These are phyloP conservation scores for Sylvietta virens DNA, from an alignment of 2,113 vertebrate genomes.

Conservation along the genomic window DNA sequence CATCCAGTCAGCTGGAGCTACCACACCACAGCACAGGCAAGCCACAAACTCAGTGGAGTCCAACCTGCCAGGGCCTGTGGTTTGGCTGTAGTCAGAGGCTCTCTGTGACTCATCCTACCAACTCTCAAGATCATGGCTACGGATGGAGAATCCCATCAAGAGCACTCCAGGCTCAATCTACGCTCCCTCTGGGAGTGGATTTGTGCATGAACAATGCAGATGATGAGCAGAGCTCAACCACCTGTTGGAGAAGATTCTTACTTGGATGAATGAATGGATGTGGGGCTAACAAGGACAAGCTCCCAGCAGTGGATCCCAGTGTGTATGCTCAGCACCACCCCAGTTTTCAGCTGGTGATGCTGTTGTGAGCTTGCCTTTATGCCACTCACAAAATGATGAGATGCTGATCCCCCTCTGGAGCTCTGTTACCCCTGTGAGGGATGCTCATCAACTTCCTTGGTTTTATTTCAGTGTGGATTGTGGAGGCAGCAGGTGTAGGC, in stretches of 20 bases:
- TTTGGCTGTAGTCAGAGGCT: slow-evolving; percentile 6
- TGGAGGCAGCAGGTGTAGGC: neutral
- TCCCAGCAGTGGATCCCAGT: rapidly evolving
- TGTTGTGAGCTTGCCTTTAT: neutral
- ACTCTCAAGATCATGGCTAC: neutral
- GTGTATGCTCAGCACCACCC: rapidly evolving
- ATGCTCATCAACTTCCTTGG: neutral
- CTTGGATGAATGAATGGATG: rapidly evolving
- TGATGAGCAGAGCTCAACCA: neutral
- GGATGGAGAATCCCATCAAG: neutral
- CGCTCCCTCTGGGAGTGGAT: neutral
- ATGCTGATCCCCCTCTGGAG: neutral
- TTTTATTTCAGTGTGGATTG: neutral
- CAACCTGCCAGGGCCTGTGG: neutral
- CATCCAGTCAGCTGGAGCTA: neutral
- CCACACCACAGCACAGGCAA: neutral
- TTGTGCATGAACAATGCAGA: neutral
- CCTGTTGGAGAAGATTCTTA: neutral
- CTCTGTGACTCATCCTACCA: neutral
- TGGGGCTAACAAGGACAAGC: neutral
- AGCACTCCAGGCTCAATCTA: neutral
- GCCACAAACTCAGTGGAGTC: neutral
- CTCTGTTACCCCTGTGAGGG: neutral
- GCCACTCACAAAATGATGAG: neutral
- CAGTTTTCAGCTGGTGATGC: neutral